phyloP scores from a whole-genome alignment of 2,113 vertebrate species.

The Hypanus sabinus region DNA sequence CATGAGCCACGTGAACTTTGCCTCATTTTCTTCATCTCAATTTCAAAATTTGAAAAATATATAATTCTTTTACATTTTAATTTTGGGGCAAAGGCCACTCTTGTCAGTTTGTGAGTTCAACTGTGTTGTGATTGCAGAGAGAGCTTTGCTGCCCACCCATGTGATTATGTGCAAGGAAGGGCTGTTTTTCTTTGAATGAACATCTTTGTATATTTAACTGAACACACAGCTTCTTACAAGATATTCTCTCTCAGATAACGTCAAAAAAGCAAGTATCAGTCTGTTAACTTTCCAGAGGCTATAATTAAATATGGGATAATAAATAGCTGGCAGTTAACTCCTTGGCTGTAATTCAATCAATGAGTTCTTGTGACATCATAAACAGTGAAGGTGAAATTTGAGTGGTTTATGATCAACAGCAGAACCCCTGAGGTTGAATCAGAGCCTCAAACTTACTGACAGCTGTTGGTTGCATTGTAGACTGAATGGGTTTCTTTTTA shows the following conservation, averaged over 20 bases:
- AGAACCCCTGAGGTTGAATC: constrained; percentile 17
- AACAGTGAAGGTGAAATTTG: constrained; percentile 22
- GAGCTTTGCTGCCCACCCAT: background rate
- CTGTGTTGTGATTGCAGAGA: background rate
- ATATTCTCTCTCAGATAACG: background rate
- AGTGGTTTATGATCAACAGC: constrained; percentile 34
- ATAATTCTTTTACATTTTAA: background rate
- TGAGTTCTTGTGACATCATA: constrained; percentile 23
- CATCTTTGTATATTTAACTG: background rate
- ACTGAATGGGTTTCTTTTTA: constrained; percentile 21
- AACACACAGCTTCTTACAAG: background rate
- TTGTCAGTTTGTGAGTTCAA: background rate
- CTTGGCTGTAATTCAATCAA: constrained; percentile 33
- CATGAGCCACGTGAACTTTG: background rate
- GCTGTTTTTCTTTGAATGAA: background rate
- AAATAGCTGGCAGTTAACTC: constrained; percentile 33
- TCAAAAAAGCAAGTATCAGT: constrained; percentile 16
- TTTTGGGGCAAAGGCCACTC: background rate
- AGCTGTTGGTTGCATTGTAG: constrained; percentile 8
- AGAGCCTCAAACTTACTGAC: constrained; percentile 28
- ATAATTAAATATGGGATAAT: constrained; percentile 31
- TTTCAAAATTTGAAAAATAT: background rate
- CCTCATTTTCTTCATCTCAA: background rate
- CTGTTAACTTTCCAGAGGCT: constrained; percentile 23
- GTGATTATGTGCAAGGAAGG: background rate